These are phyloP conservation scores for Stenopsyche tienmushanensis DNA, from an alignment of 1,140 invertebrate species.

Conservation along the genomic window DNA sequence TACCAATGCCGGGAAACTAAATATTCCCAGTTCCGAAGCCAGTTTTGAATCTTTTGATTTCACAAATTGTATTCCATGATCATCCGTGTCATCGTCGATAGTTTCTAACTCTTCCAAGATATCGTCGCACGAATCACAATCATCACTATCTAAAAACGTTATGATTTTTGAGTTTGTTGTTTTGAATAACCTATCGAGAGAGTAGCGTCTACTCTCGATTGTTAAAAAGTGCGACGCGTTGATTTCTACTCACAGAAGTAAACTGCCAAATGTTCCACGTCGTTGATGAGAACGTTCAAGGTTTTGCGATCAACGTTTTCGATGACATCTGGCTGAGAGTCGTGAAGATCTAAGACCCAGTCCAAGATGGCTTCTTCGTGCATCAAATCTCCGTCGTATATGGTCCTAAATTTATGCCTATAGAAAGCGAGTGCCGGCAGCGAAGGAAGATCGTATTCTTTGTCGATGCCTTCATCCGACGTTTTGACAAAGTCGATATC, in stretches of 20 bases:
- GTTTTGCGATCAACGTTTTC: conserved; percentile 90
- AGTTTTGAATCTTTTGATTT: conserved; percentile 88
- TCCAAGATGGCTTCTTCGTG: conserved; percentile 88
- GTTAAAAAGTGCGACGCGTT: too few species aligned
- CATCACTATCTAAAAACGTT: conserved; percentile 70
- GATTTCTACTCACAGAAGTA: conserved; percentile 89
- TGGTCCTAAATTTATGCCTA: conserved; percentile 85
- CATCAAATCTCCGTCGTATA: conserved; percentile 85
- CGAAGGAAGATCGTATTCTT: conserved; percentile 83
- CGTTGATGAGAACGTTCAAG: conserved; percentile 82
- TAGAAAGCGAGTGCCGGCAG: conserved; percentile 88
- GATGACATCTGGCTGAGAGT: conserved; percentile 83
- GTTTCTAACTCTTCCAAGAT: conserved; percentile 88
- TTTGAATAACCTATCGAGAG: not conserved
- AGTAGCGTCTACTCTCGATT: too few species aligned
- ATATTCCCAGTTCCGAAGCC: conserved; percentile 88
- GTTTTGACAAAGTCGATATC: conserved; percentile 93
- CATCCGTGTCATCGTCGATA: conserved; percentile 91
- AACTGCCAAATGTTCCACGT: conserved; percentile 88
- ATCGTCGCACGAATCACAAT: conserved; percentile 77
- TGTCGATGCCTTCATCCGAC: conserved; percentile 83
- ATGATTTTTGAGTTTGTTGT: conserved; percentile 13
- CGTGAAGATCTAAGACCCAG: conserved; percentile 85
- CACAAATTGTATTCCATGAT: conserved; percentile 90
- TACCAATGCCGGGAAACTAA: conserved; percentile 85